Base-by-base conservation (phyloP, 2,888 invertebrate genomes). In the Hemicrepidius hirtus region DNA sequence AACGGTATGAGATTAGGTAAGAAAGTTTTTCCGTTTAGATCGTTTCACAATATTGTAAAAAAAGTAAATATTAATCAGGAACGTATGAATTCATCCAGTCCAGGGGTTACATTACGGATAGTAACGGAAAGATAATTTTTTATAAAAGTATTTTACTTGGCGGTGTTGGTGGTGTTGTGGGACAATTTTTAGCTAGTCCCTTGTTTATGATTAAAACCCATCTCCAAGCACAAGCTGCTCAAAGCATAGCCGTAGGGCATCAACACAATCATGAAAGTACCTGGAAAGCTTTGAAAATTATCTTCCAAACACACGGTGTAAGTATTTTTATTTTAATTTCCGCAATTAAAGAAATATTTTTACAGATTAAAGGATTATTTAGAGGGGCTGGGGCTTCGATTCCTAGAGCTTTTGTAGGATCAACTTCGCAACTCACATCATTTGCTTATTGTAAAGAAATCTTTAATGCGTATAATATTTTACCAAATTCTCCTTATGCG, bases 191-290 rank as follows among this genome's bases (percentile, higher is more conserved):
- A 18, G 92, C 92, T 18, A 95, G 94, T 83, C 96, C 96, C 0
- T 89, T 94, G 40, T 95, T 93, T 73, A 88, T 95, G 83, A 88
- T 97, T 9, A 97, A 97, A 88, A 96, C 95, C 0, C 96, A 96
- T 81, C 89, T 96, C 66, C 96, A 97, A 84, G 90, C 95, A 0
- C 89, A 91, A 76, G 91, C 95, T 6, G 90, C 90, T 55, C 88
- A 90, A 6, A 88, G 90, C 62, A 95, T 95, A 79, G 96, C 96
- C 18, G 97, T 97, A 0, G 97, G 96, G 0, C 89, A 92, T 82
- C 97, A 97, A 82, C 94, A 96, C 85, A 85, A 89, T 18, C 93
- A 95, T 83, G 86, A 84, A 78, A 91, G 93, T 0, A 88, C 88
- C 79, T 78, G 86, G 55, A 85, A 87, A 72, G 91, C 89, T 0